Evolutionary conservation across 2,113 vertebrate species (phyloP).

Genomic region (Polypterus senegalus): DNA sequence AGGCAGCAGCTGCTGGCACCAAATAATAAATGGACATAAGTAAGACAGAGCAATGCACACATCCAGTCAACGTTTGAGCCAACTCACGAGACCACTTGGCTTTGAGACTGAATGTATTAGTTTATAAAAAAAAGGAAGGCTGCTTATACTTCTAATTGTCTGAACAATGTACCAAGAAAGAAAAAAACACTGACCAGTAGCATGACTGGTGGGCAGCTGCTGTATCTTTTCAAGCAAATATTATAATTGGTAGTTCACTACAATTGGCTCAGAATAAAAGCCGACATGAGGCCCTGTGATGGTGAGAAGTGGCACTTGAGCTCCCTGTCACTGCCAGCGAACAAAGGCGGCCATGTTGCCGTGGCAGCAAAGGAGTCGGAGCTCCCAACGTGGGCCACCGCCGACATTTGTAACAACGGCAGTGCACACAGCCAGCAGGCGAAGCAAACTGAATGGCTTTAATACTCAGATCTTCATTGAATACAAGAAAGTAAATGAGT

Average conservation of each 20-base stretch:
- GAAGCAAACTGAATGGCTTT: constrained; percentile 13
- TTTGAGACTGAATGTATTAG: too few relatives aligned
- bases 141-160: too few relatives aligned
- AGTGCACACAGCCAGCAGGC: constrained; percentile 12
- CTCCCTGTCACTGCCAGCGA: constrained; percentile 37
- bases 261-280: constrained; percentile 19
- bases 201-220: neutral
- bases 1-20: too few relatives aligned
- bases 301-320: constrained; percentile 26
- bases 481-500: constrained; percentile 16
- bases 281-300: constrained; percentile 23
- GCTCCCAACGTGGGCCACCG: constrained; percentile 15
- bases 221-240: neutral
- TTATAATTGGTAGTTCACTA: constrained; percentile 22
- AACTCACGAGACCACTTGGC: too few relatives aligned
- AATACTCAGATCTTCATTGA: constrained; percentile 6
- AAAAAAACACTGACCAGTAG: too few relatives aligned
- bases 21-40: too few relatives aligned
- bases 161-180: too few relatives aligned
- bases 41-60: too few relatives aligned
- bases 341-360: constrained; percentile 48
- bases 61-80: too few relatives aligned
- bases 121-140: too few relatives aligned
- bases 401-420: constrained; percentile 21
- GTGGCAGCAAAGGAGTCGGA: constrained; percentile 33